Evolutionary conservation across 2,888 invertebrate species (phyloP).

Genomic region (Eupithecia abbreviata): DNA sequence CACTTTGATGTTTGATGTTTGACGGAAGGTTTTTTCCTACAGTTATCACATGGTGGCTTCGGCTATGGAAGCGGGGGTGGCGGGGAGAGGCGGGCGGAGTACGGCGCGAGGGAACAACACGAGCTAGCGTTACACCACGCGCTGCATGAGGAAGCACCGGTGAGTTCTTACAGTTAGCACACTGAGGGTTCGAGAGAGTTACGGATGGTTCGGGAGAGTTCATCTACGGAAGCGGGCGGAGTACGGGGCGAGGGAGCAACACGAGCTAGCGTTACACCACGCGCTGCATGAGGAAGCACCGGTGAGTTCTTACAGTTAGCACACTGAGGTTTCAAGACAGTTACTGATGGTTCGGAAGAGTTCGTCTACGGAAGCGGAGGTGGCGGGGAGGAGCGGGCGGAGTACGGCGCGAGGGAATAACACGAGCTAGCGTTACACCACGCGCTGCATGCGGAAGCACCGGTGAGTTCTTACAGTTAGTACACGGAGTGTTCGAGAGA

Average conservation of each 20-base stretch:
- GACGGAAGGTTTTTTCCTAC: constrained; percentile 38
- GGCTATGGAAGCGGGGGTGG: constrained; percentile 85
- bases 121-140: constrained; percentile 92
- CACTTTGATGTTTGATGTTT: no score
- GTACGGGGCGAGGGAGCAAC: no score
- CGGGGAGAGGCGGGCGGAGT: constrained; percentile 84
- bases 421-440: constrained; percentile 89
- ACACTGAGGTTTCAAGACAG: no score
- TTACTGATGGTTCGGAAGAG: no score
- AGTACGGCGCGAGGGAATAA: no score
- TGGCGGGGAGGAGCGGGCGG: no score
- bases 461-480: constrained; percentile 70
- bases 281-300: constrained; percentile 88
- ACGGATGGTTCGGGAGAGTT: no score
- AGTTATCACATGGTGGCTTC: constrained; percentile 86
- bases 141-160: constrained; percentile 86
- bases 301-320: constrained; percentile 64
- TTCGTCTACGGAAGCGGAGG: no score
- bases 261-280: constrained; percentile 89
- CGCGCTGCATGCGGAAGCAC: constrained; percentile 87
- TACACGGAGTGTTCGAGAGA: no score
- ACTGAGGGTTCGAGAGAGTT: no score
- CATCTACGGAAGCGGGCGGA: no score
- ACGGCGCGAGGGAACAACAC: constrained; percentile 86
- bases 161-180: constrained; percentile 56